phyloP scores from a whole-genome alignment of 2,888 invertebrate genomes.

The Nomada goodeniana region DNA sequence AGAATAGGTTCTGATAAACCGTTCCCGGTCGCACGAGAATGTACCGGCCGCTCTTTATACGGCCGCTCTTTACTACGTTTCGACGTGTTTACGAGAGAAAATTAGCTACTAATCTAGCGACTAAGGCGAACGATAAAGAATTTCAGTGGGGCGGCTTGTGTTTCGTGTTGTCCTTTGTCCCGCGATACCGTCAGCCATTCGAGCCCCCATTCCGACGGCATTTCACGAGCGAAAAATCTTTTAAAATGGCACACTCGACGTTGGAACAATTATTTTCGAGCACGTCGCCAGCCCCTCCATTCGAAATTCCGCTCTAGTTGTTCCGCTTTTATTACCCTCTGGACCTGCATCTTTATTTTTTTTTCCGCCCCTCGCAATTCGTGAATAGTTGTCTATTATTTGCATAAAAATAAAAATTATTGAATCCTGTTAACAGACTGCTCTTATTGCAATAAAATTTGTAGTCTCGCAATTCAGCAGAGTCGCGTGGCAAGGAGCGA shows the following conservation, averaged over 20 bases:
- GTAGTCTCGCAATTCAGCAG: no score
- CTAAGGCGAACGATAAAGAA: slow-evolving; percentile 7
- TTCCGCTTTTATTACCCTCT: slow-evolving; percentile 19
- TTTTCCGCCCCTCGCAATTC: slow-evolving; percentile 18
- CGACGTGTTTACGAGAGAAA: background rate
- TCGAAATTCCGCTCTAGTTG: slow-evolving; percentile 28
- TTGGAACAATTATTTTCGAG: slow-evolving; percentile 41
- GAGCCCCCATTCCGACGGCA: background rate
- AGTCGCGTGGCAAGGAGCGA: no score
- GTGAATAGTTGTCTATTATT: background rate
- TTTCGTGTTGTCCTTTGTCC: slow-evolving; percentile 34
- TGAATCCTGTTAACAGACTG: no score
- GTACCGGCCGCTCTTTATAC: background rate
- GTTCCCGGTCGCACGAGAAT: background rate
- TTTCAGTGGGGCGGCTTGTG: slow-evolving; percentile 11
- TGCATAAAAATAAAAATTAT: no score
- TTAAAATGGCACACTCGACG: slow-evolving; percentile 15
- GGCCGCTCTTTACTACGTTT: background rate
- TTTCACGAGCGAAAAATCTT: slow-evolving; percentile 42
- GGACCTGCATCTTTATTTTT: slow-evolving; percentile 16
- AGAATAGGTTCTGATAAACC: no score
- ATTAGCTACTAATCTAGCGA: slow-evolving; percentile 23
- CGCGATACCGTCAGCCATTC: slow-evolving; percentile 13
- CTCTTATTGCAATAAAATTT: no score
- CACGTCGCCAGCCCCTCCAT: background rate